A percentile compares a stretch with the other conserved stretches of the same genome.
Conservation (phyloP, 30 jellyfish, hydroid and myxozoan genomes). For the Hydra vulgaris region DNA sequence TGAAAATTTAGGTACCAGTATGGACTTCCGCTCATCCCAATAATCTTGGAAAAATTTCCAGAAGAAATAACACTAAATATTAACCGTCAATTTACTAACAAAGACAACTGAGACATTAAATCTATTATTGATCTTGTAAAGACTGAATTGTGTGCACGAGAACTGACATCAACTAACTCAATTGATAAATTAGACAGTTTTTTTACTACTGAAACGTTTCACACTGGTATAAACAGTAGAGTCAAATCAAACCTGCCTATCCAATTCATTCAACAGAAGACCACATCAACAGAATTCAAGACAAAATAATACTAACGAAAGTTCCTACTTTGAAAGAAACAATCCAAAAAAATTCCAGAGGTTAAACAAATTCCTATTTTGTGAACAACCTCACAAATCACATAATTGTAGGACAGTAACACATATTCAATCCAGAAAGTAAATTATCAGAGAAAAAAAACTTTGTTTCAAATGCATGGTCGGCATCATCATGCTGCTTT, state of each 20-base stretch:
- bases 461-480: neutral
- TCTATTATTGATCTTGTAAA: conserved; percentile 6
- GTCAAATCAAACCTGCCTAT: neutral
- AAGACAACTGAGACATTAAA: conserved; percentile 39
- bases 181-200: neutral
- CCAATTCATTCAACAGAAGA: neutral
- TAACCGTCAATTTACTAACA: conserved; percentile 33
- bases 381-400: neutral
- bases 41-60: no score
- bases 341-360: neutral
- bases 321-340: neutral
- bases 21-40: conserved; percentile 40
- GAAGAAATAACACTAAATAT: conserved; percentile 30
- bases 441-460: neutral
- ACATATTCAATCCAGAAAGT: neutral
- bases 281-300: neutral
- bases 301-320: neutral
- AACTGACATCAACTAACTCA: neutral
- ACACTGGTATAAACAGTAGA: neutral
- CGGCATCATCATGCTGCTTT: neutral
- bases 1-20: conserved; percentile 28
- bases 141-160: conserved; percentile 48
- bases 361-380: neutral
- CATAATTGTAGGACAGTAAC: neutral
- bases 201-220: neutral